Evolutionary conservation across 30 jellyfish, hydroid and myxozoan genomes (phyloP), one percentile per base, ranked within the genome.

Genomic region (Hydractinia echinata): DNA sequence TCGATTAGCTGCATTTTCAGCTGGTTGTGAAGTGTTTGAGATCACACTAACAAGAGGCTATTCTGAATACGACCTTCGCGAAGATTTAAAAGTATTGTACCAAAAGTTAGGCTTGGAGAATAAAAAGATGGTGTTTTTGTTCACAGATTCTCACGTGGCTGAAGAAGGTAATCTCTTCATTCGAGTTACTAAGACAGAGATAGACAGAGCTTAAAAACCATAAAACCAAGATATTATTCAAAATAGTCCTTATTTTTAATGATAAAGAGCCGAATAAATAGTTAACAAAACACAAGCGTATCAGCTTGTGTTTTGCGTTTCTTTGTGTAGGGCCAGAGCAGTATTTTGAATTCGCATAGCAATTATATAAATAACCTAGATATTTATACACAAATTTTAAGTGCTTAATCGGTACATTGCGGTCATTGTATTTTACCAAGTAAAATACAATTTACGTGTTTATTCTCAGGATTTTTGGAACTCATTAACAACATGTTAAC

Each of bases 1-100:
- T 6, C 96, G 99, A 14, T 68, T 93, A 82, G 99, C 99, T 54
- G 96, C 99, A n/a, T 93, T 55, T 67, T 80, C 99, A 14, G 99
- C 99, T 21, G 99, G 99, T 15, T 93, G 96, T 56, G 89, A 83
- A 51, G 95, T 93, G 79, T 93, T 93, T 61, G 99, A 93, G 68
- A 82, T 93, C 77, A 87, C 99, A 52, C 68, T 93, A 72, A 82
- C 90, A 15, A 73, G 99, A 16, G 99, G 99, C 5, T 93, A 93
- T 81, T 79, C 88, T n/a, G 99, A 93, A 79, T 69, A 72, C 52
- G 96, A 93, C 76, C 82, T 93, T 81, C 85, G 99, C 9, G 99
- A 93, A 67, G 99, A 93, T 60, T 56, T 93, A 79, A 93, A 93
- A 66, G 72, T 55, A 13, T 84, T 93, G 51, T 93, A 87, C 70